Conservation (phyloP, 2,113 vertebrate species). For the Otolemur garnettii region DNA sequence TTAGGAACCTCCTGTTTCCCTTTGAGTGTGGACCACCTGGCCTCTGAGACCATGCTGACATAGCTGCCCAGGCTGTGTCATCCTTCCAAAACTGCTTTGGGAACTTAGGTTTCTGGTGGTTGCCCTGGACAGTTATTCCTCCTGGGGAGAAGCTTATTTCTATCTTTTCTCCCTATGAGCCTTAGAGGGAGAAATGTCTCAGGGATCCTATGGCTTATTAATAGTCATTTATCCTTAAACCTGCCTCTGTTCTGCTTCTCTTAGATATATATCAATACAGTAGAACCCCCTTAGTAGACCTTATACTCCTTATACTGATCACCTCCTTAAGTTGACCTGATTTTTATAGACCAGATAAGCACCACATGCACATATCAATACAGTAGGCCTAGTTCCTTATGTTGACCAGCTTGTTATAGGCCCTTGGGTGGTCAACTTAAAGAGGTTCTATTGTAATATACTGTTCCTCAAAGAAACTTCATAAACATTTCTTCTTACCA, state of each 20-base stretch:
- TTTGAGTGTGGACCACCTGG: not conserved
- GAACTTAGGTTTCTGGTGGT: not conserved
- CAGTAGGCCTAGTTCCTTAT: too few relatives aligned
- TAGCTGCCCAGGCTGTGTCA: not conserved
- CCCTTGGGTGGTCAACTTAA: too few relatives aligned
- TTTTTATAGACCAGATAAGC: too few relatives aligned
- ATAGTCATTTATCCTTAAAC: not conserved
- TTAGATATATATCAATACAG: conserved; percentile 7
- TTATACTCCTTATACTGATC: too few relatives aligned
- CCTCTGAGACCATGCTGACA: not conserved
- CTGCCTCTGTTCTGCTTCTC: not conserved
- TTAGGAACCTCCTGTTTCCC: conserved; percentile 26
- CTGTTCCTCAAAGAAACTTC: conserved; percentile 25
- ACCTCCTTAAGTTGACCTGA: too few relatives aligned
- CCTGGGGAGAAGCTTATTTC: conserved; percentile 32
- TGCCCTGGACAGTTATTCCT: not conserved
- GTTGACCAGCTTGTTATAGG: too few relatives aligned
- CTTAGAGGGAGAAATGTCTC: conserved; percentile 24
- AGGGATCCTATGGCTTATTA: not conserved
- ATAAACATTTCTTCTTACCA: not conserved
- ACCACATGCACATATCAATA: too few relatives aligned
- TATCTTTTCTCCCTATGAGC: not conserved
- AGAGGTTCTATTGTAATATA: not conserved
- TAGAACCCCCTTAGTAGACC: too few relatives aligned
- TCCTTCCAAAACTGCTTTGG: not conserved